Base-by-base conservation (phyloP, 1,140 invertebrate species). In the Drosophila seguyi region DNA sequence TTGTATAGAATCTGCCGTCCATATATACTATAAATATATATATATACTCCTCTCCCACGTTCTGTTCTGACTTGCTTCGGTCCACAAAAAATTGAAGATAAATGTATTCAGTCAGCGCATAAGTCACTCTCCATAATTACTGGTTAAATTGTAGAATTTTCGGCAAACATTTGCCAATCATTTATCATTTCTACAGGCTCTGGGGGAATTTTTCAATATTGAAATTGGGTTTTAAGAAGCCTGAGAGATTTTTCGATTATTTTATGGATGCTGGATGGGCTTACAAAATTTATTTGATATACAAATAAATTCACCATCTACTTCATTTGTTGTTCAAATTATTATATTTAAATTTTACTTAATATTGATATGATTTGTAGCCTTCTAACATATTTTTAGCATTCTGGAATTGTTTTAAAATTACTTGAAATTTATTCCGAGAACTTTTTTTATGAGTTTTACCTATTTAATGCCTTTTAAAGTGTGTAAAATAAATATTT, bases 71-170 rank as follows among this genome's bases (percentile, higher is more conserved):
- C 20, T 65, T 11, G 48, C 25, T 41, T 67, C 22, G 50, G 16
- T 11, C 8, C 39, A 36, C 71, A 72, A 25, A 25, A 72, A 72
- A 72, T 72, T 42, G 36, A 41, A 58, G 52, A 72, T 72, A 72
- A 72, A 72, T 59, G 65, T 71, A 42, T 72, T 71, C 47, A 47
- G 41, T 22, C 66, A 27, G 36, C 42, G 66, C 66, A 58, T 71
- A 72, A 72, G 66, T 72, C 68, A 72, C 68, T 72, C 71, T 44
- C 52, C 66, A 72, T 72, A 72, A 72, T 72, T 72, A 72, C 66
- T 72, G 68, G 52, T 72, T 72, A 72, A 71, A 72, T 72, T 71
- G 4, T 71, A 11, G 25, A 39, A 47, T 56, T 34, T 56, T 71
- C 16, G 4, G 38, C 29, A 66, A 53, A 47, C 67, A 68, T 68